These are phyloP conservation scores for Scomberomorus guttatus DNA, from an alignment of 2,797 vertebrate species.

Conservation along the genomic window DNA sequence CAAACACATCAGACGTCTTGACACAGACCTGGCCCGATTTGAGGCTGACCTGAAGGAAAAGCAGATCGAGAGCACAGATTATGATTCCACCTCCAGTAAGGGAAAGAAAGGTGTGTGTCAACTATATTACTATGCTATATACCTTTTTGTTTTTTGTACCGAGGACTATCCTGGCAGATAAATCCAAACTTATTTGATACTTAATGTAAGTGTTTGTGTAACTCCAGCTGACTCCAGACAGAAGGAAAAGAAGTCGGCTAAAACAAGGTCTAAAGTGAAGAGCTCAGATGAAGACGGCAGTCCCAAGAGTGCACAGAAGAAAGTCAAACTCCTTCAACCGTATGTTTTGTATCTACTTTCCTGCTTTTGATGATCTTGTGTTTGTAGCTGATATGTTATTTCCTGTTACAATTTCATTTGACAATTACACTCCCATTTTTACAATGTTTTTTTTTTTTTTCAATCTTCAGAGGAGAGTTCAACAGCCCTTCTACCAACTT, in stretches of 20 bases:
- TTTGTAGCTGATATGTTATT: neutral
- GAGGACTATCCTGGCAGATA: neutral
- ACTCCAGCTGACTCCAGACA: constrained; percentile 89
- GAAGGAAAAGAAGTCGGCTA: constrained; percentile 94
- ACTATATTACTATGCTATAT: neutral
- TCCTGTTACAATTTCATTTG: neutral
- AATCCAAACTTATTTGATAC: neutral
- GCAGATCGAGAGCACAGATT: constrained; percentile 96
- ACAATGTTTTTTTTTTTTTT: neutral
- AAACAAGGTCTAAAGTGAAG: constrained; percentile 95
- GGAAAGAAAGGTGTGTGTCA: constrained; percentile 93
- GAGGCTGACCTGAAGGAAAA: constrained; percentile 98
- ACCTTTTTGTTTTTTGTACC: neutral
- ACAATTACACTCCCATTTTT: neutral
- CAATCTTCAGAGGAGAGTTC: constrained; percentile 90
- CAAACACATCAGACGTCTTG: constrained; percentile 97
- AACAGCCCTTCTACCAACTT: constrained; percentile 93
- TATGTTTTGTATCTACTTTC: constrained; percentile 52
- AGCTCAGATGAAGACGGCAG: constrained; percentile 94
- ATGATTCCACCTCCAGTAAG: constrained; percentile 97
- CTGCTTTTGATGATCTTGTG: neutral
- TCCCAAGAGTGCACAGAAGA: constrained; percentile 94
- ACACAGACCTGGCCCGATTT: constrained; percentile 97
- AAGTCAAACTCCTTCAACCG: constrained; percentile 91
- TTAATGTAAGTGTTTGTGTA: constrained; percentile 10